Conservation (phyloP, 2,888 invertebrate genomes). For the Sminthurides aquaticus region DNA sequence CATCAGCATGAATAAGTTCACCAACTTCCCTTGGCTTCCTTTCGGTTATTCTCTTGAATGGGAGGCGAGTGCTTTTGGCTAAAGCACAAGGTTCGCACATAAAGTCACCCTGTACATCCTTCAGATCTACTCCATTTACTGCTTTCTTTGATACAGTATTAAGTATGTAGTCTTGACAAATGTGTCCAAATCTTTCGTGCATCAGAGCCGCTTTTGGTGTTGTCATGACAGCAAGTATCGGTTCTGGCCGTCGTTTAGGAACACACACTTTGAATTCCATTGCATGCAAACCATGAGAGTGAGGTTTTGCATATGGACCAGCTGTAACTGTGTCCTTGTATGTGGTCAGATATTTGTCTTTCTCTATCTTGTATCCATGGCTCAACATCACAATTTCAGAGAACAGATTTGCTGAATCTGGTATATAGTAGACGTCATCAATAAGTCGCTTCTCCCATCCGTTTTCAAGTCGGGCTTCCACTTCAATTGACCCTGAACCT, state of each 20-base stretch:
- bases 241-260: too few species aligned
- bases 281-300: too few species aligned
- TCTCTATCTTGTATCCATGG: not conserved
- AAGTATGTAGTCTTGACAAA: slow-evolving; percentile 18
- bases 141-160: slow-evolving; percentile 15
- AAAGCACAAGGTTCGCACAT: slow-evolving; percentile 7
- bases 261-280: too few species aligned
- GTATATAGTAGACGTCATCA: not conserved
- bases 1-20: slow-evolving; percentile 8
- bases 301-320: too few species aligned
- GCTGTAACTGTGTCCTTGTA: too few species aligned
- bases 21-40: not conserved
- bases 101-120: not conserved
- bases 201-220: too few species aligned
- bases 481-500: not conserved
- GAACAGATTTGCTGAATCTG: slow-evolving; percentile 7
- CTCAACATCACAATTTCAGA: not conserved
- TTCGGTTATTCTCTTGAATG: not conserved
- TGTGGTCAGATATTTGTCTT: not conserved
- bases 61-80: slow-evolving; percentile 9
- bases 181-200: slow-evolving; percentile 18
- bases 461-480: not conserved
- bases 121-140: slow-evolving; percentile 12
- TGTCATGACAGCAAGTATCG: too few species aligned
- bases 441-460: not conserved